phyloP scores from a whole-genome alignment of 2,888 invertebrate genomes.

The Acronicta alni region DNA sequence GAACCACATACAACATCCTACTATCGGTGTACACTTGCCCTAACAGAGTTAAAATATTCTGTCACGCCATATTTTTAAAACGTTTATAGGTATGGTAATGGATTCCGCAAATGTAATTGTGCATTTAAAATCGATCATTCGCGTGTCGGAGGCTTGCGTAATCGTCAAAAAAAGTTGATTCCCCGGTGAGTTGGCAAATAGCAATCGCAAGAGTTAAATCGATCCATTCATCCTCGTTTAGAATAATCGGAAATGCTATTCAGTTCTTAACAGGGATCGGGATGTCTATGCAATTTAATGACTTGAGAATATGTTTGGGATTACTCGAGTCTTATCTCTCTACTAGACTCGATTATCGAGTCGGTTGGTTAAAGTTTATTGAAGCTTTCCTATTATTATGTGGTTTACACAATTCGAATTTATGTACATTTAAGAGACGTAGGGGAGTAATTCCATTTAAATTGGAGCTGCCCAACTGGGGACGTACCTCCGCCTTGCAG shows the following conservation, averaged over 20 bases:
- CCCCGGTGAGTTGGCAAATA: constrained; percentile 37
- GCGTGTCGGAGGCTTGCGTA: constrained; percentile 65
- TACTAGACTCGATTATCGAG: too few species aligned
- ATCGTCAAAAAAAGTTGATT: constrained; percentile 44
- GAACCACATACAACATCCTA: constrained; percentile 10
- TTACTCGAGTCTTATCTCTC: too few species aligned
- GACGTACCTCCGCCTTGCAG: too few species aligned
- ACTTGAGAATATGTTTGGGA: constrained; percentile 1
- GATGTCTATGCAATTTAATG: constrained; percentile 15
- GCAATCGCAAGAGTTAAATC: constrained; percentile 40
- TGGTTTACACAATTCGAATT: too few species aligned
- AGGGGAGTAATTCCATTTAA: too few species aligned
- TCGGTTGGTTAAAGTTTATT: neutral
- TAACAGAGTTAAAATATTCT: constrained; percentile 43
- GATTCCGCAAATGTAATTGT: constrained; percentile 57
- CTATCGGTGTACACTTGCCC: constrained; percentile 29
- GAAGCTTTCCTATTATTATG: neutral
- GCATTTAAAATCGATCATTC: constrained; percentile 61
- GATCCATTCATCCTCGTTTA: constrained; percentile 47
- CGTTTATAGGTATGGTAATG: constrained; percentile 49
- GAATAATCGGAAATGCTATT: constrained; percentile 34
- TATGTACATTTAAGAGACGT: too few species aligned
- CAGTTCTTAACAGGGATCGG: constrained; percentile 22
- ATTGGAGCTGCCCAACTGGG: too few species aligned
- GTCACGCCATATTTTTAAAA: constrained; percentile 55